Conservation (phyloP, 1,140 invertebrate species). For the Sinella curviseta region DNA sequence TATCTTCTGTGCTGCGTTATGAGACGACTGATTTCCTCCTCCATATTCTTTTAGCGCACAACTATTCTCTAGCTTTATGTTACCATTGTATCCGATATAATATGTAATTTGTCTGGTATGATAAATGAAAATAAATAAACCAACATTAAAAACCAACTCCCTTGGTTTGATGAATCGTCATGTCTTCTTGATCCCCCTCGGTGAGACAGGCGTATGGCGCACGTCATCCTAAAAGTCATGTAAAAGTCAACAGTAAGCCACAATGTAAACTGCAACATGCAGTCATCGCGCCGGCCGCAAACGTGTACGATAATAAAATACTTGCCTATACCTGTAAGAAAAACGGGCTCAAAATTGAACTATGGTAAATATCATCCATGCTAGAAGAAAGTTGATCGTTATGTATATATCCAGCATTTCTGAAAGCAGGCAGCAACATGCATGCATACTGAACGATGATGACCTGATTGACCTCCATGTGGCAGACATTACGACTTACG, state of each 20-base stretch:
- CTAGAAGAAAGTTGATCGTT: too few species aligned
- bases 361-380: too few species aligned
- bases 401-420: too few species aligned
- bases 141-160: slow-evolving; percentile 13
- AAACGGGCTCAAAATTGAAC: too few species aligned
- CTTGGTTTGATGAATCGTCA: slow-evolving; percentile 23
- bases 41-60: too few species aligned
- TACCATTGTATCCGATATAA: background rate
- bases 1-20: too few species aligned
- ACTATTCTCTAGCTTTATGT: too few species aligned
- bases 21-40: too few species aligned
- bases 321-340: too few species aligned
- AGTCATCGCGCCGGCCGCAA: background rate
- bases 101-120: slow-evolving; percentile 3
- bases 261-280: slow-evolving; percentile 1
- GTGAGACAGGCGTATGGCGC: slow-evolving; percentile 23
- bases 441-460: background rate
- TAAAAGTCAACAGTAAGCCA: slow-evolving; percentile 11
- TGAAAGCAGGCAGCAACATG: too few species aligned
- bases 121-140: slow-evolving; percentile 10
- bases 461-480: slow-evolving; percentile 24
- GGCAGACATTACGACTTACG: background rate
- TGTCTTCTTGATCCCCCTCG: slow-evolving; percentile 18
- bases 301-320: background rate
- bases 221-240: slow-evolving; percentile 19